phyloP scores from a whole-genome alignment of 1,140 invertebrate species.

The silkworm (Bombyx mori) region ASM3026992v2 NC_085116.1:9749001-9749500 shows the following conservation, averaged over 20 bases:
- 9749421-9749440: constrained; percentile 34
- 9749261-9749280: constrained; percentile 67
- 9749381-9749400: constrained; percentile 48
- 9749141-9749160: constrained; percentile 13
- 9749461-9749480: too few relatives aligned
- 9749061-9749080: constrained; percentile 1
- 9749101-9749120: constrained; percentile 67
- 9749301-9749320: constrained; percentile 20
- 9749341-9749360: constrained; percentile 16
- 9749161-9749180: constrained; percentile 56
- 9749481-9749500: too few relatives aligned
- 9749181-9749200: constrained; percentile 72
- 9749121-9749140: constrained; percentile 53
- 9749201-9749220: constrained; percentile 70
- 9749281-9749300: constrained; percentile 51
- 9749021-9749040: neutral
- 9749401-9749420: constrained; percentile 38
- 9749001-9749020: neutral
- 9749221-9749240: constrained; percentile 70
- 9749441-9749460: constrained; percentile 10
- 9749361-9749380: constrained; percentile 32
- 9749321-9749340: constrained; percentile 6
- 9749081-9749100: constrained; percentile 16
- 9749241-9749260: constrained; percentile 69
- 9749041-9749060: constrained; percentile 1